A percentile compares a stretch with the other conserved stretches of the same genome.
Evolutionary conservation across 2,797 vertebrate genomes (phyloP).

Genomic region (Salarias fasciatus): DNA sequence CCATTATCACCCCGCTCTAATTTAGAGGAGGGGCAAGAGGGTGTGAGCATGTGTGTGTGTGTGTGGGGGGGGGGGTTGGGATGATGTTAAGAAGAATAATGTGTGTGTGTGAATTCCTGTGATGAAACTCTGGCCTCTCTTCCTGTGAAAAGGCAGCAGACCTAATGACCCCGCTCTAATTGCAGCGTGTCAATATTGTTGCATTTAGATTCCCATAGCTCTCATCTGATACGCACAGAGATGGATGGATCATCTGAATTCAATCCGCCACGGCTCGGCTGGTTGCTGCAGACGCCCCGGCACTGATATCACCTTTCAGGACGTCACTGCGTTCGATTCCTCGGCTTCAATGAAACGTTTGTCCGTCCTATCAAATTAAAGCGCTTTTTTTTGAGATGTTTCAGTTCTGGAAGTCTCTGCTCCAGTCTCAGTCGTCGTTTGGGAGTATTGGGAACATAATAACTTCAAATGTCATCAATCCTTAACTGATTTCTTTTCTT

Average conservation of each 20-base stretch:
- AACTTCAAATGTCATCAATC: too few species aligned
- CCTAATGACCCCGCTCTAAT: slow-evolving; percentile 80
- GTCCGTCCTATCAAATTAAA: neutral
- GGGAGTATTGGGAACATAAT: too few species aligned
- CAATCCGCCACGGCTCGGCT: slow-evolving; percentile 34
- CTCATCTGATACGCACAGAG: slow-evolving; percentile 72
- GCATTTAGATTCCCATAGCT: slow-evolving; percentile 79
- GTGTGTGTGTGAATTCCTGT: slow-evolving; percentile 44
- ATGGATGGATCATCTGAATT: slow-evolving; percentile 57
- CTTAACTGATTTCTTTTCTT: too few species aligned
- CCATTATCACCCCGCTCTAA: slow-evolving; percentile 70
- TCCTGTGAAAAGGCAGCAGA: slow-evolving; percentile 62
- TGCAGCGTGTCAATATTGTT: slow-evolving; percentile 84
- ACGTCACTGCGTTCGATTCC: slow-evolving; percentile 5
- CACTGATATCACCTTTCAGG: slow-evolving; percentile 39
- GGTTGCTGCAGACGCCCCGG: slow-evolving; percentile 24
- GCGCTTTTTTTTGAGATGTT: neutral
- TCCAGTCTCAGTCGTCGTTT: too few species aligned
- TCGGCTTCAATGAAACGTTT: slow-evolving; percentile 24
- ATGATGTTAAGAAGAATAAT: neutral
- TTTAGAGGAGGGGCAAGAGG: slow-evolving; percentile 54
- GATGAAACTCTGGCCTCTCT: slow-evolving; percentile 65
- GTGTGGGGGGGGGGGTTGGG: neutral
- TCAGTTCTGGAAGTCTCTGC: too few species aligned
- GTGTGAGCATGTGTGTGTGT: slow-evolving; percentile 1